Evolutionary conservation across 2,888 invertebrate species (phyloP), one percentile per base, ranked within the genome.

Genomic region (Merodon equestris): DNA sequence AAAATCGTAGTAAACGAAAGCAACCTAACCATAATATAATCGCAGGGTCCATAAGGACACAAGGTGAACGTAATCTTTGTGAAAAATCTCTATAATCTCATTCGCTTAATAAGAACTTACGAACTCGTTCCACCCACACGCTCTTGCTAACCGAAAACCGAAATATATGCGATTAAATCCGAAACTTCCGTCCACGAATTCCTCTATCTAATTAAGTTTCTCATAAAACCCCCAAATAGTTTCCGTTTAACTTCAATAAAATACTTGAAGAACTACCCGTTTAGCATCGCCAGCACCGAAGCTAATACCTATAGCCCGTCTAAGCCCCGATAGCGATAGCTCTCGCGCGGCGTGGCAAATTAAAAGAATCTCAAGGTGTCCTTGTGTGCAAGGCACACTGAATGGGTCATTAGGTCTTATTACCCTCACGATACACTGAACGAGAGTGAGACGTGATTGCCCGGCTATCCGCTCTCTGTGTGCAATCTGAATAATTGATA

Each of bases 381-480:
- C 79, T 74, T 79, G 68, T 79, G 64, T 48, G 53, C 54, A 73
- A 68, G 74, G 54, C 67, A 56, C 60, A 73, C 40, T 50, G 68
- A 68, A 74, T 70, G 79, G 79, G 64, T 79, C 79, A 79, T 79
- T 79, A 79, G 79, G 68, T 74, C 79, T 79, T 74, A 79, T 79
- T 79, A 73, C 73, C 77, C 63, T 3, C 42, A 27, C 73, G 63
- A 72, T 77, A 79, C 56, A 63, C 44, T 58, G 51, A 64, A 68
- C 63, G 56, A 51, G 63, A 70, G 47, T 53, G 67, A 38, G 45
- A 57, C 54, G 79, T 79, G 68, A 79, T 79, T 79, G 63, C 60
- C 58, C 19, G 38, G 19, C 40, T 60, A 48, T n/a, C 14, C n/a
- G n/a, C n/a, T 18, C 9, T 56, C 45, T 53, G 27, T 64, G 38